These are phyloP conservation scores for Platycheirus rosarum DNA, from an alignment of 2,888 invertebrate genomes.

Conservation along the genomic window DNA sequence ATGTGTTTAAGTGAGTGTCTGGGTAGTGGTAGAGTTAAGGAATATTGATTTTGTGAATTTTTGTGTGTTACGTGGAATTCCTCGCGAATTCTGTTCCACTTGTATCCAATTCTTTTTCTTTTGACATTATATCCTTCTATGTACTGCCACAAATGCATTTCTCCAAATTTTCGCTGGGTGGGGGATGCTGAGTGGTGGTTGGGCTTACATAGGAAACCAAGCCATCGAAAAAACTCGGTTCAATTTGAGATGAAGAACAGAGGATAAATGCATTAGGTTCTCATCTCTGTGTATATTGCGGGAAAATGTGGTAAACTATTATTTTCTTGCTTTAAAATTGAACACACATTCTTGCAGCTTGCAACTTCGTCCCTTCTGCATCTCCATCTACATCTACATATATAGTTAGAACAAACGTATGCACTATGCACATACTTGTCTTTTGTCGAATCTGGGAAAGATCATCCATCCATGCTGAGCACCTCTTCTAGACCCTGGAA, in stretches of 20 bases:
- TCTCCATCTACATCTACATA: neutral
- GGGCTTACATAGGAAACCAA: constrained; percentile 44
- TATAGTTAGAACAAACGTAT: neutral
- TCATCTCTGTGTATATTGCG: constrained; percentile 5
- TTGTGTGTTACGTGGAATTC: constrained; percentile 73
- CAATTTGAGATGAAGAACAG: constrained; percentile 10
- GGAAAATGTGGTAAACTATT: constrained; percentile 13
- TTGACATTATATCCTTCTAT: constrained; percentile 19
- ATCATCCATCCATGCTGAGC: constrained; percentile 50
- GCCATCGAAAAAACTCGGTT: constrained; percentile 18
- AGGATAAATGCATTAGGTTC: constrained; percentile 38
- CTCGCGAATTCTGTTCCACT: constrained; percentile 65
- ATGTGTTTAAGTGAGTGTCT: constrained; percentile 9
- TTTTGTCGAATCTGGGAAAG: constrained; percentile 45
- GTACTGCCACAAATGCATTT: constrained; percentile 32
- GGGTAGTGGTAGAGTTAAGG: constrained; percentile 67
- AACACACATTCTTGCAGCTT: constrained; percentile 27
- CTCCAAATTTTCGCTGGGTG: constrained; percentile 3
- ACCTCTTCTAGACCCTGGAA: constrained; percentile 67
- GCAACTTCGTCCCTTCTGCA: neutral
- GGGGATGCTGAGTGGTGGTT: neutral
- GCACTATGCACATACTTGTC: constrained; percentile 23
- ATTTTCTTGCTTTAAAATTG: constrained; percentile 50
- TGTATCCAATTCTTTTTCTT: constrained; percentile 24
- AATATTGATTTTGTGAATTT: constrained; percentile 73